phyloP scores from a whole-genome alignment of 2,113 vertebrate species.

The Odontophorus gujanensis region DNA sequence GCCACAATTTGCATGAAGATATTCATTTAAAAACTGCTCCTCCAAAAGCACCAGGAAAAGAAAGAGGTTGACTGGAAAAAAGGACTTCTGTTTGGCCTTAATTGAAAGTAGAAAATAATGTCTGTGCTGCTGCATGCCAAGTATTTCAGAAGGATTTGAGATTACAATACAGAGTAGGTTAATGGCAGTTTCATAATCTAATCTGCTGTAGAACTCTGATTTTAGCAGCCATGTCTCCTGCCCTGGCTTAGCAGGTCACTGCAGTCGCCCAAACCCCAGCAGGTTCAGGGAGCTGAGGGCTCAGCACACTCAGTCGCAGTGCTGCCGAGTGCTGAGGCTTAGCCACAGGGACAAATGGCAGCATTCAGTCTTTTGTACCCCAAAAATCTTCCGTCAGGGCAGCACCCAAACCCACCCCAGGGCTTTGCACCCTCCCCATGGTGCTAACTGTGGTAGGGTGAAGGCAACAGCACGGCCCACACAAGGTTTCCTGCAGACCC shows the following conservation, averaged over 20 bases:
- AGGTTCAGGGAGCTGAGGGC: conserved; percentile 22
- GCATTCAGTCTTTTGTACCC: background rate
- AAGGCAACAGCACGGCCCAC: background rate
- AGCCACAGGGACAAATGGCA: background rate
- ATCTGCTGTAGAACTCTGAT: conserved; percentile 31
- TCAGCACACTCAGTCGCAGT: background rate
- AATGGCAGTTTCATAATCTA: conserved; percentile 54
- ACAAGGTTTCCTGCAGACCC: background rate
- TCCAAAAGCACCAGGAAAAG: conserved; percentile 30
- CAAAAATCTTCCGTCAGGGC: background rate
- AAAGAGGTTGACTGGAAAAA: conserved; percentile 14
- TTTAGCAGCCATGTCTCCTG: conserved; percentile 24
- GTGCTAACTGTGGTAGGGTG: background rate
- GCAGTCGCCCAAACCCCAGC: conserved; percentile 14
- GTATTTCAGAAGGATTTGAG: conserved; percentile 54
- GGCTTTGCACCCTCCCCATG: background rate
- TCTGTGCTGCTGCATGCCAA: conserved; percentile 21
- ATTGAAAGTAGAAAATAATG: conserved; percentile 55
- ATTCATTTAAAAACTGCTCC: background rate
- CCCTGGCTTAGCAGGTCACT: conserved; percentile 7
- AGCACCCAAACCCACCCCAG: background rate
- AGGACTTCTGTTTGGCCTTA: conserved; percentile 28
- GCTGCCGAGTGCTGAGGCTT: conserved; percentile 26
- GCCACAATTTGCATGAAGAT: conserved; percentile 45
- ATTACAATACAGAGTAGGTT: conserved; percentile 51